Evolutionary conservation across 2,113 vertebrate species (phyloP), one percentile per base, ranked within the genome.

Genomic region (Grantiella picta): DNA sequence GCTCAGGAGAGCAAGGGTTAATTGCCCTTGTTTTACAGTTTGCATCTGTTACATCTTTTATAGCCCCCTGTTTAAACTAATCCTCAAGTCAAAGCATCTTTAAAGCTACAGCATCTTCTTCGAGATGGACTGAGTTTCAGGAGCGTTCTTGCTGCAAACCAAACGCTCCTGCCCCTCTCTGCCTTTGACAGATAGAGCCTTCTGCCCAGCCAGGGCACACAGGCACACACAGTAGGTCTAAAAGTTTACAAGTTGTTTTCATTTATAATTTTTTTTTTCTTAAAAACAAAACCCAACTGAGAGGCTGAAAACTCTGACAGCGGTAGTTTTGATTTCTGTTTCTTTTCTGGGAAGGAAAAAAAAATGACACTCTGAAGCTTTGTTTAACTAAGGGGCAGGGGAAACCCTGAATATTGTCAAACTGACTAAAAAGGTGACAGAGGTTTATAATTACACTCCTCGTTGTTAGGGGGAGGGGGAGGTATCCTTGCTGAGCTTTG

Each of bases 21-120:
- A 98, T 97, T 97, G 98, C 95, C 97, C 98, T 97, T 98, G 97
- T 98, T 98, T 98, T 98, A 98, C 97, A 98, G 97, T 98, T 98
- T 98, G 98, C 98, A 98, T 98, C 98, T 98, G 98, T 98, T 98
- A 98, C 97, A 98, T 98, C 98, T 98, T 98, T 98, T 98, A 98
- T 98, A 98, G 97, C 96, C 98, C 98, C 97, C 98, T 97, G 98
- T 97, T 98, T 98, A 97, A 98, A 98, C 97, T 98, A 98, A 98
- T 98, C 98, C 97, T 96, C 90, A 82, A 98, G 97, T 97, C 98
- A 82, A 93, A 95, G 97, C 94, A 95, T 95, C 95, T 96, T 97
- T 97, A 96, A 96, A 97, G 96, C 87, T 89, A 96, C 91, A 97
- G 92, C 97, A 96, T 98, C 97, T 97, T 97, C 97, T 65, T 92